phyloP scores from a whole-genome alignment of 1,140 invertebrate genomes.

The Bombyx mandarina region DNA sequence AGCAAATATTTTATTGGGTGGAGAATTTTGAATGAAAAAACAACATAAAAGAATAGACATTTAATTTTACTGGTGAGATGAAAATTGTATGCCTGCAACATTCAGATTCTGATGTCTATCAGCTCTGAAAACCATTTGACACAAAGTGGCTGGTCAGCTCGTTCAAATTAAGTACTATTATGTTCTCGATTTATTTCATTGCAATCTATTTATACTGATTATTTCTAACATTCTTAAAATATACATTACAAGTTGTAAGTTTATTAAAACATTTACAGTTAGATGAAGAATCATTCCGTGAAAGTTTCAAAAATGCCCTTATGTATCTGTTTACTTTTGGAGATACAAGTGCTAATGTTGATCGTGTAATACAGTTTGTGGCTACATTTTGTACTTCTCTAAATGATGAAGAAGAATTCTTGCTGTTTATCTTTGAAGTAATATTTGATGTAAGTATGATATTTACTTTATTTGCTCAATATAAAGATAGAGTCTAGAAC shows the following conservation, averaged over 20 bases:
- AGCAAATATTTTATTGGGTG: too few relatives aligned
- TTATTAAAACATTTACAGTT: slow-evolving; percentile 34
- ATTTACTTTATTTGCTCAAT: neutral
- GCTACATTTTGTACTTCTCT: slow-evolving; percentile 75
- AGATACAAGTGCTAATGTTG: slow-evolving; percentile 76
- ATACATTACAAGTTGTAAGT: too few relatives aligned
- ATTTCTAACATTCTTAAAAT: neutral
- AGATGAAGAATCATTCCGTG: slow-evolving; percentile 63
- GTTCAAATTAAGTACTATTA: too few relatives aligned
- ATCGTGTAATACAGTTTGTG: slow-evolving; percentile 76
- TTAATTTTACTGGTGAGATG: too few relatives aligned
- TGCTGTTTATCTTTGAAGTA: slow-evolving; percentile 70
- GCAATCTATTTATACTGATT: neutral
- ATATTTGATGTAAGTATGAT: slow-evolving; percentile 69
- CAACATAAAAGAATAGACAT: too few relatives aligned
- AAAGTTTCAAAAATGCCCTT: slow-evolving; percentile 70
- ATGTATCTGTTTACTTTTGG: slow-evolving; percentile 72
- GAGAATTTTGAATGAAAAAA: too few relatives aligned
- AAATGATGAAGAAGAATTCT: slow-evolving; percentile 70
- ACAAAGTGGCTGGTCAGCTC: too few relatives aligned
- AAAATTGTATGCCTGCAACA: too few relatives aligned
- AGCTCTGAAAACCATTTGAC: too few relatives aligned
- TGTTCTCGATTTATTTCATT: too few relatives aligned
- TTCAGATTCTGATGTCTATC: too few relatives aligned
- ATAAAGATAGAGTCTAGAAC: too few relatives aligned